Evolutionary conservation across 2,888 invertebrate genomes (phyloP).

Genomic region (Empis livida): DNA sequence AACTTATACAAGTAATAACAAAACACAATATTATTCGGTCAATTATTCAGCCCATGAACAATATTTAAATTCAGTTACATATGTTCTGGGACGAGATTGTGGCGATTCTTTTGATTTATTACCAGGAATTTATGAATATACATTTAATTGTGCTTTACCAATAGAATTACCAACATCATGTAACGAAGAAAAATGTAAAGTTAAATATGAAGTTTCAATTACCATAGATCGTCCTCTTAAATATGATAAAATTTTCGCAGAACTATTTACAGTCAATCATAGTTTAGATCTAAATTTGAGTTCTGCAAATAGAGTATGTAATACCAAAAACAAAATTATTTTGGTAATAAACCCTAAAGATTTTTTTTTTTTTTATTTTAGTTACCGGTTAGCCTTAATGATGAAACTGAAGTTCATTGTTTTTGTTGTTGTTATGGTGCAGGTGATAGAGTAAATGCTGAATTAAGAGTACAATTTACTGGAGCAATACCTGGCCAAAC

Average conservation of each 20-base stretch:
- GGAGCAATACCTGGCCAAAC: conserved; percentile 13
- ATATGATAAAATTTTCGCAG: conserved; percentile 45
- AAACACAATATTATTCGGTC: conserved; percentile 19
- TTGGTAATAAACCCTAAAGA: not conserved
- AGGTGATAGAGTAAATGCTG: not conserved
- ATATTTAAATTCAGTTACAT: conserved; percentile 25
- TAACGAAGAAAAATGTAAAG: conserved; percentile 56
- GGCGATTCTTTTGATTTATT: conserved; percentile 49
- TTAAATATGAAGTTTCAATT: conserved; percentile 64
- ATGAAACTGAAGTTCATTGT: not conserved
- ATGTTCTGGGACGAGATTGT: conserved; percentile 20
- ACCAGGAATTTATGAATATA: conserved; percentile 40
- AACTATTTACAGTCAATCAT: too few relatives aligned
- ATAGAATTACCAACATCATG: conserved; percentile 60
- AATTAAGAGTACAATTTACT: conserved; percentile 7
- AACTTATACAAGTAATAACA: conserved; percentile 4
- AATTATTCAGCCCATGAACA: conserved; percentile 26
- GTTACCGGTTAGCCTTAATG: not conserved
- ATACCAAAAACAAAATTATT: not conserved
- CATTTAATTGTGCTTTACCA: conserved; percentile 15
- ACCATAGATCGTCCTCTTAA: conserved; percentile 72
- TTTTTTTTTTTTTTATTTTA: not conserved
- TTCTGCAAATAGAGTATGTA: too few relatives aligned
- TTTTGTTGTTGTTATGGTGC: not conserved
- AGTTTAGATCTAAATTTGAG: too few relatives aligned